phyloP scores from a whole-genome alignment of 1,140 invertebrate genomes.

The Drosophila saltans region DNA sequence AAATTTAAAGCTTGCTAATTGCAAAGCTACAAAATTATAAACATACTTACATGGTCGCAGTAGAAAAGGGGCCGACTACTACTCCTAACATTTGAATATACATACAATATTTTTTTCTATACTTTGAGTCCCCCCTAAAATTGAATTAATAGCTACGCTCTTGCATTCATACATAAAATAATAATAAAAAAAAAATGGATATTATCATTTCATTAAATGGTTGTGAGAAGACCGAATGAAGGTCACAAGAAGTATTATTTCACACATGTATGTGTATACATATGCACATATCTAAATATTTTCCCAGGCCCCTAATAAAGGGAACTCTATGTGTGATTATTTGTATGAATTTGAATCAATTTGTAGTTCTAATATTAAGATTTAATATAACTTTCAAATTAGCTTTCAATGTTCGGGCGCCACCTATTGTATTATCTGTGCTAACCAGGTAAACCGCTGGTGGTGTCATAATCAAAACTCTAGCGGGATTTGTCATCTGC shows the following conservation, averaged over 20 bases:
- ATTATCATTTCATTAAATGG: slow-evolving; percentile 1
- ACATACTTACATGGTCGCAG: background rate
- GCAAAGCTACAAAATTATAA: slow-evolving; percentile 1
- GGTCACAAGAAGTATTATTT: slow-evolving; percentile 1
- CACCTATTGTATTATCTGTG: background rate
- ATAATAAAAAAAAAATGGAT: background rate
- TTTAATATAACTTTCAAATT: background rate
- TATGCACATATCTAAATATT: background rate
- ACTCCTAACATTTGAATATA: too few species aligned
- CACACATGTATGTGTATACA: background rate
- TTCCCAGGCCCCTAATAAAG: slow-evolving; percentile 1
- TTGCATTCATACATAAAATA: too few species aligned
- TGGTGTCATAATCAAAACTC: too few species aligned
- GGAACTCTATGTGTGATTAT: background rate
- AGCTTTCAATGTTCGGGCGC: background rate
- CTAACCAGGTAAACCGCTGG: too few species aligned
- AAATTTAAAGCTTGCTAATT: slow-evolving; percentile 2
- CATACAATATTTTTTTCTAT: too few species aligned
- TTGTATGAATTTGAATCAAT: background rate
- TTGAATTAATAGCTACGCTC: too few species aligned
- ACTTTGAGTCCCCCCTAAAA: too few species aligned
- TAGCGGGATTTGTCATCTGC: too few species aligned
- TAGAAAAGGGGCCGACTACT: too few species aligned
- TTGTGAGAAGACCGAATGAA: slow-evolving; percentile 8
- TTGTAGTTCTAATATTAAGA: background rate